Base-by-base conservation (phyloP, 2,797 vertebrate species). In the Periophthalmus magnuspinnatus region DNA sequence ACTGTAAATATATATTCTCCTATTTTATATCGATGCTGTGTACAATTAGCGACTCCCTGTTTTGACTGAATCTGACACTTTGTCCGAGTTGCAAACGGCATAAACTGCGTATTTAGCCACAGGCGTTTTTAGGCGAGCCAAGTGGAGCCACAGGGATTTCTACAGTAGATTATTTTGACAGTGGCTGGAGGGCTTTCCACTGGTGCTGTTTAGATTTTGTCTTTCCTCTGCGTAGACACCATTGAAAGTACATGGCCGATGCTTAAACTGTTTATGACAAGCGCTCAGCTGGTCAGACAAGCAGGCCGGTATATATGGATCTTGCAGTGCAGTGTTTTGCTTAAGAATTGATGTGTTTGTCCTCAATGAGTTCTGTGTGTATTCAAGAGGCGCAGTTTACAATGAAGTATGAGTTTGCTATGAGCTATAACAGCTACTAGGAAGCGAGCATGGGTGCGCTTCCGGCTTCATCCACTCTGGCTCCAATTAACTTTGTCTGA, bases 141-240 rank as follows among this genome's bases (percentile, higher is more conserved):
- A 71, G 69, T 78, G 69, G 60, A 3, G 76, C 86, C 76, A 81
- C 69, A 70, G 87, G 85, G 83, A 89, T 78, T 73, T 79, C 81
- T 75, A 79, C 65, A 73, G 83, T 85, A 90, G 81, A 90, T 89
- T 78, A 86, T 83, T 90, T 83, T 90, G 89, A 89, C 86, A 87
- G 83, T 85, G 83, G 83, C 84, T 88, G 48, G 60, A 85, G 87
- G 88, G 88, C 84, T 83, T 87, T 86, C 83, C 72, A 61, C 84
- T 70, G 60, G 71, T 74, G 77, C 78, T 86, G 83, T 84, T 86
- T 84, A 79, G 77, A 73, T 89, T 81, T 82, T 85, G 6, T 48
- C 10, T 22, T 61, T 38, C 71, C 71, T 67, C 24, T 78, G 78
- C 79, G 78, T 70, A 70, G 67, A 81, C 62, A 70, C 72, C 70